Conservation (phyloP, 2,888 invertebrate species). For the Enchytraeus crypticus region DNA sequence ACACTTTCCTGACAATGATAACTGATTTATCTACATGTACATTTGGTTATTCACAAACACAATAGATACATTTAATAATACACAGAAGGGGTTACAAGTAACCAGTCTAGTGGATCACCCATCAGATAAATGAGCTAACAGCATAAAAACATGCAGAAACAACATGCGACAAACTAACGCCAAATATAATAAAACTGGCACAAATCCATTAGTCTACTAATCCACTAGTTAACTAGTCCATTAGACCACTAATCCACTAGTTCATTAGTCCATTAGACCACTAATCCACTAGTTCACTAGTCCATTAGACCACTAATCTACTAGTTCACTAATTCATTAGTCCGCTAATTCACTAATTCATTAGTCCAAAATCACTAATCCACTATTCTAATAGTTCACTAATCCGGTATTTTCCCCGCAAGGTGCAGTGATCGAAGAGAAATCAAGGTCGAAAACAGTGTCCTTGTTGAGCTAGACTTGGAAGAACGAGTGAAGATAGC, state of each 20-base stretch:
- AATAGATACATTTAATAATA: neutral
- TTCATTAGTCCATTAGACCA: neutral
- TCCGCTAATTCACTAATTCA: neutral
- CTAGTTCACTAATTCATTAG: neutral
- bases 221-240: too few species aligned
- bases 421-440: too few species aligned
- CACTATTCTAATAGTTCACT: neutral
- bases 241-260: too few species aligned
- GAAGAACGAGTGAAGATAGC: too few species aligned
- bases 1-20: neutral
- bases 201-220: too few species aligned
- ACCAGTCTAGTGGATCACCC: too few species aligned
- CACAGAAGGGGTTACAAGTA: neutral
- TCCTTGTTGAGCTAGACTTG: too few species aligned
- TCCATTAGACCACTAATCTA: neutral
- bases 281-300: neutral
- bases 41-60: neutral
- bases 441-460: too few species aligned
- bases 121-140: too few species aligned
- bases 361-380: neutral
- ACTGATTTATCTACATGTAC: neutral
- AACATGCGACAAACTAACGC: too few species aligned
- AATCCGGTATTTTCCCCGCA: neutral
- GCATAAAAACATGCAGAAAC: too few species aligned
- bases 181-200: too few species aligned